Evolutionary conservation across 2,888 invertebrate species (phyloP).

Genomic region (Harpalus rufipes): DNA sequence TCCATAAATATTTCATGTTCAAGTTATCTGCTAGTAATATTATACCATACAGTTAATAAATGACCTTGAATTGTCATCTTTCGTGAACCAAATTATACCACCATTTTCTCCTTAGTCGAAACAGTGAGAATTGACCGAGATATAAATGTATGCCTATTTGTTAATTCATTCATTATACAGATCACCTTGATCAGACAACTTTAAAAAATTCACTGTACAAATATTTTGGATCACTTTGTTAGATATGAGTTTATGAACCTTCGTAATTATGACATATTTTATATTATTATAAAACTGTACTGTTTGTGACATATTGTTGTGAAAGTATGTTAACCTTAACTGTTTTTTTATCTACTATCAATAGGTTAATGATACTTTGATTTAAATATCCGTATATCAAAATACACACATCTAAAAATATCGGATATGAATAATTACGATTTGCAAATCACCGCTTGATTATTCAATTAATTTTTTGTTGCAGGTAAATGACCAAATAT

Average conservation of each 20-base stretch:
- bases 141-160: no score
- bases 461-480: slow-evolving; percentile 8
- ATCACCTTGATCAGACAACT: no score
- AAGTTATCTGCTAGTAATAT: no score
- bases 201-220: no score
- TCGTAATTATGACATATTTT: neutral
- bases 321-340: slow-evolving; percentile 24
- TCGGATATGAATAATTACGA: slow-evolving; percentile 28
- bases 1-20: no score
- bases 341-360: neutral
- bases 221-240: neutral
- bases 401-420: slow-evolving; percentile 1
- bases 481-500: slow-evolving; percentile 22
- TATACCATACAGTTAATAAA: no score
- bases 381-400: neutral
- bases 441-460: neutral
- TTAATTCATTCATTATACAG: no score
- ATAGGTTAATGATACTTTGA: neutral
- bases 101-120: no score
- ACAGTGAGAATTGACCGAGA: no score
- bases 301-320: slow-evolving; percentile 15
- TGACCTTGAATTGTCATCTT: no score
- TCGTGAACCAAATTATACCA: no score
- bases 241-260: neutral
- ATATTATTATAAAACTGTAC: neutral